A percentile compares a stretch with the other conserved stretches of the same genome.
phyloP scores from a whole-genome alignment of 2,797 vertebrate genomes.

The Sebastes diaconus region DNA sequence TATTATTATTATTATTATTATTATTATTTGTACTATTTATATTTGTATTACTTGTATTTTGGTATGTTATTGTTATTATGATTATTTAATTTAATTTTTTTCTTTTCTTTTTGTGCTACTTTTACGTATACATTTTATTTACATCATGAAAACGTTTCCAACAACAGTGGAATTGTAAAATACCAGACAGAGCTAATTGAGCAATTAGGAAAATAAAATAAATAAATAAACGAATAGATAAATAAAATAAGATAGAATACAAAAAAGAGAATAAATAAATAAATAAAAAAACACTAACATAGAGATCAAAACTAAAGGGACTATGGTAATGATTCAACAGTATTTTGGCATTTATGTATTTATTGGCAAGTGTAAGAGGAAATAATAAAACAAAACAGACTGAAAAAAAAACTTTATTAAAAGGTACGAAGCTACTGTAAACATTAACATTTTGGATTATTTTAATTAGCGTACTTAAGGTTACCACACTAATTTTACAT shows the following conservation, averaged over 20 bases:
- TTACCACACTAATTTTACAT: neutral
- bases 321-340: neutral
- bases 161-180: neutral
- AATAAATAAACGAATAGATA: neutral
- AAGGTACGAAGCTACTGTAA: neutral
- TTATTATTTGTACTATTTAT: too few relatives aligned
- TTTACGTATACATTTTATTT: neutral
- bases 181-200: neutral
- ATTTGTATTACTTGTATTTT: neutral
- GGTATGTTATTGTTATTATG: neutral
- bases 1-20: neutral
- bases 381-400: neutral
- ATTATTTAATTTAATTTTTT: neutral
- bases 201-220: neutral
- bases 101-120: neutral
- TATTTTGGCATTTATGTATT: neutral
- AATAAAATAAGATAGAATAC: neutral
- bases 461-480: neutral
- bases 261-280: neutral
- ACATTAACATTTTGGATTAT: neutral
- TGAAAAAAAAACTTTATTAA: neutral
- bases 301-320: neutral
- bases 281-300: neutral
- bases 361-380: neutral
- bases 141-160: neutral